Base-by-base conservation (phyloP, 2,797 vertebrate genomes). In the Salmo trutta region DNA sequence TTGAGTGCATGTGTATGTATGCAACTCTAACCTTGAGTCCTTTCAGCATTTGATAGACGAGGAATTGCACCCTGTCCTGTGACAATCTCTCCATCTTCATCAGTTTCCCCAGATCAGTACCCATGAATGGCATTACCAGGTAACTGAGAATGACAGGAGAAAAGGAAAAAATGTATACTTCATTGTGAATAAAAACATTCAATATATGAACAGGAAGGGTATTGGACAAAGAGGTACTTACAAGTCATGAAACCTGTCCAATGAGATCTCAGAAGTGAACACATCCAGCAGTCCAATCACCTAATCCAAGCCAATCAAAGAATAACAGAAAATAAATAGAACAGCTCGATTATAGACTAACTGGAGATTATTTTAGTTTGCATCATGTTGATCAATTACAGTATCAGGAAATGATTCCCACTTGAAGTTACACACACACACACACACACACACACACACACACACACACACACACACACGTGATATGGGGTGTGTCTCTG, bases 101-200 rank as follows among this genome's bases (percentile, higher is more conserved):
- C 86, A 99, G 93, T 85, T 98, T 99, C 54, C 97, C 95, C 19
- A 99, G 93, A 88, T 99, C 98, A 0, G 97, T 99, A 77, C 96
- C 98, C 98, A 99, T 99, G 90, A 96, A 98, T 0, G 98, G 98
- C 98, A 99, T 99, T 79, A 98, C 97, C 62, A 99, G 89, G 87
- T 99, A 99, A 87, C 98, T 99, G 89, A 66, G 6, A 54, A 14
- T 16, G 70, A 51, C 15, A 3, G 15, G 71, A 19, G 73, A 27
- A 72, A 29, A 27, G 4, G 27, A 6, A 70, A 12, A 24, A 68
- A 19, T 1, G 33, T 17, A 33, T 7, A 14, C 12, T 53, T 29
- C 16, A n/a, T 2, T 54, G 12, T 15, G 27, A 62, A 71, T 65
- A 4, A 47, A 74, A 24, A n/a, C 21, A 17, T 6, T 33, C 7